These are phyloP conservation scores for Drosophila chauvacae DNA, from an alignment of 1,140 invertebrate species.

Conservation along the genomic window DNA sequence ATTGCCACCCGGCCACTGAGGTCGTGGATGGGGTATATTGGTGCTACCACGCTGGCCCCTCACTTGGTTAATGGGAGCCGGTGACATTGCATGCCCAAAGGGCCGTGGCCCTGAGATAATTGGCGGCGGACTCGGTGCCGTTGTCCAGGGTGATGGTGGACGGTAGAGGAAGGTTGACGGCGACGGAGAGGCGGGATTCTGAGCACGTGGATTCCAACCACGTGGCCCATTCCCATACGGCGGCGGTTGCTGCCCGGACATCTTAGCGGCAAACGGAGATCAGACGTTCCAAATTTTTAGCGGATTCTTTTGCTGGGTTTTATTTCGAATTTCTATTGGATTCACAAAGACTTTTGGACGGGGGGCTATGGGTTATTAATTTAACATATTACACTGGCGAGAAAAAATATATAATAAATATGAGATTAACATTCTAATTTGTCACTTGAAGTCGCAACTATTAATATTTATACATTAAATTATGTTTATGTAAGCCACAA, in stretches of 20 bases:
- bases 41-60: slow-evolving; percentile 80
- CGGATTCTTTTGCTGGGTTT: background rate
- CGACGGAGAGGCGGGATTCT: slow-evolving; percentile 75
- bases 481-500: background rate
- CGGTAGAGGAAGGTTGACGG: slow-evolving; percentile 87
- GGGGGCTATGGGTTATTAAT: slow-evolving; percentile 48
- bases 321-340: slow-evolving; percentile 30
- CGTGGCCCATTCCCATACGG: slow-evolving; percentile 85
- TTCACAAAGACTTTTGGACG: slow-evolving; percentile 54
- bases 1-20: slow-evolving; percentile 86
- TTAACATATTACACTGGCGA: slow-evolving; percentile 71
- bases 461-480: background rate
- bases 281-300: slow-evolving; percentile 25
- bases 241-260: slow-evolving; percentile 86
- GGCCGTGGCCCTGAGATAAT: slow-evolving; percentile 86
- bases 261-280: slow-evolving; percentile 63
- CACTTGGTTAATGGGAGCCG: slow-evolving; percentile 85
- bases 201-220: slow-evolving; percentile 83
- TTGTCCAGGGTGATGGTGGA: slow-evolving; percentile 87
- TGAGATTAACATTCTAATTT: background rate
- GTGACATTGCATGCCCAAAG: slow-evolving; percentile 85
- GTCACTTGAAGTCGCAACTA: background rate
- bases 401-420: background rate
- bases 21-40: slow-evolving; percentile 87
- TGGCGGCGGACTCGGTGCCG: slow-evolving; percentile 86